A percentile compares a stretch with the other conserved stretches of the same genome.
Evolutionary conservation across 1,140 invertebrate species (phyloP).

Genomic region (Megalopta genalis): DNA sequence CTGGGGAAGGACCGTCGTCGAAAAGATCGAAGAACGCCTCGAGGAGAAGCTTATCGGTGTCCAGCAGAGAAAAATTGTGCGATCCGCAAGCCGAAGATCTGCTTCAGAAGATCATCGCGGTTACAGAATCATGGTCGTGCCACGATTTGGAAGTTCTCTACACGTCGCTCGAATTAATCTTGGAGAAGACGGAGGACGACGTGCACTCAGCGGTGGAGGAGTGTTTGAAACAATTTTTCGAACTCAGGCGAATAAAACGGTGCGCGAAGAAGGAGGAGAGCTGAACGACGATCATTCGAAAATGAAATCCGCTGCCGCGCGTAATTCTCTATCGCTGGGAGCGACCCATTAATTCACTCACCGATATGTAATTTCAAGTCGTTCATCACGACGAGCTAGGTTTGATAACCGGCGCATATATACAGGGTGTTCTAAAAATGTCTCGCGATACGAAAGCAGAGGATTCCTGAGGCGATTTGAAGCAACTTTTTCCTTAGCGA

Average conservation of each 20-base stretch:
- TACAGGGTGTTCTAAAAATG: too few species aligned
- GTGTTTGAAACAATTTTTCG: constrained; percentile 61
- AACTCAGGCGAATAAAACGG: constrained; percentile 41
- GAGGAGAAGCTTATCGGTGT: background rate
- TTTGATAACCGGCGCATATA: background rate
- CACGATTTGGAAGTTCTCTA: constrained; percentile 66
- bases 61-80: constrained; percentile 54
- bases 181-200: constrained; percentile 63
- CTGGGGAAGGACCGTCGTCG: constrained; percentile 55
- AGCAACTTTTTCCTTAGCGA: too few species aligned
- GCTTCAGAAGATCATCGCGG: constrained; percentile 54
- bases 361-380: constrained; percentile 14
- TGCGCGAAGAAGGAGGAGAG: constrained; percentile 31
- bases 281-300: constrained; percentile 4
- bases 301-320: too few species aligned
- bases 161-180: constrained; percentile 57
- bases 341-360: background rate
- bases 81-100: constrained; percentile 64
- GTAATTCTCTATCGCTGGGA: background rate
- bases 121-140: constrained; percentile 67
- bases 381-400: background rate
- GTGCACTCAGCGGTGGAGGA: constrained; percentile 50
- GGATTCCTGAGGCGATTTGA: too few species aligned
- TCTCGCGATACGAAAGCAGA: too few species aligned
- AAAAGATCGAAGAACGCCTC: constrained; percentile 62